Evolutionary conservation across 2,797 vertebrate species (phyloP).

Genomic region (Pangasius krempfi): DNA sequence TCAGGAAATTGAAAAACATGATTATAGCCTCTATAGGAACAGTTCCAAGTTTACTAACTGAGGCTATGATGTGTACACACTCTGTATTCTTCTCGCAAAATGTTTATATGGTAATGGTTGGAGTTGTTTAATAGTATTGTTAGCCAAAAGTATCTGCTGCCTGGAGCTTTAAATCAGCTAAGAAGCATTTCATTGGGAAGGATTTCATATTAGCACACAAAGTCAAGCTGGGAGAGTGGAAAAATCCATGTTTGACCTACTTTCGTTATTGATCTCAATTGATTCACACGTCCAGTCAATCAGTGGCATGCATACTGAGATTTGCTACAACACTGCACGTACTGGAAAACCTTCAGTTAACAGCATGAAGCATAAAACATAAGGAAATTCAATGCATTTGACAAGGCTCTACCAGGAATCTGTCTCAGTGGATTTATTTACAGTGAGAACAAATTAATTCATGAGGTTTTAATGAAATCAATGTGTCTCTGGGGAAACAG

Average conservation of each 20-base stretch:
- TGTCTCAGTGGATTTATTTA: conserved; percentile 44
- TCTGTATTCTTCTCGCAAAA: background rate
- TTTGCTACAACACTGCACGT: background rate
- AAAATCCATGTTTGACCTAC: conserved; percentile 45
- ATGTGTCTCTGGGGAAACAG: conserved; percentile 23
- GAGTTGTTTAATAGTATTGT: background rate
- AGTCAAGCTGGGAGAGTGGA: conserved; percentile 4
- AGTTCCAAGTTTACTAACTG: background rate
- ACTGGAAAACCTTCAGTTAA: conserved; percentile 11
- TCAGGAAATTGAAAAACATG: background rate
- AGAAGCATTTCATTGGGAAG: background rate
- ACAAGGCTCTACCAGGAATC: conserved; percentile 20
- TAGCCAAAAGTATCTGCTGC: background rate
- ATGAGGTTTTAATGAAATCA: conserved; percentile 53
- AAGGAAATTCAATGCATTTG: conserved; percentile 30
- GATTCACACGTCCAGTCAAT: background rate
- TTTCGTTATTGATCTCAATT: conserved; percentile 33
- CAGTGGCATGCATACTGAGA: background rate
- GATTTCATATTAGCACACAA: conserved; percentile 6
- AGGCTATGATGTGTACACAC: background rate
- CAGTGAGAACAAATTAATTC: conserved; percentile 45
- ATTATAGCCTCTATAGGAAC: background rate
- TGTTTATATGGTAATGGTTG: background rate
- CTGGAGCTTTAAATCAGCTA: conserved; percentile 1
- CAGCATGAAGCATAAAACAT: conserved; percentile 11